Percentiles rank a stretch among this genome's conserved stretches.
Conservation (phyloP, 2,888 invertebrate genomes). For the Phasia obesa region DNA sequence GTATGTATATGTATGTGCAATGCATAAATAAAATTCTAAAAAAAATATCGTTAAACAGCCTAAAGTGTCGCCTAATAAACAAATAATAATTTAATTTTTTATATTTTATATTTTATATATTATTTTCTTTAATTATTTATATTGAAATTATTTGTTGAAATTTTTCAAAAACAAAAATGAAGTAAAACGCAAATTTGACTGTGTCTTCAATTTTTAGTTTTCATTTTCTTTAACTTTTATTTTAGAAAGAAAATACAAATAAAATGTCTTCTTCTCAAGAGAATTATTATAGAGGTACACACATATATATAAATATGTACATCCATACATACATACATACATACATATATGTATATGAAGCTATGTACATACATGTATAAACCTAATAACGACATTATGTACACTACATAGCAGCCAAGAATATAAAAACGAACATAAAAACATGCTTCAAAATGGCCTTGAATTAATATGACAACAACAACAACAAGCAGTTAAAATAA, state of each 20-base stretch:
- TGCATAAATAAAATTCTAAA: no score
- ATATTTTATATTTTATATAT: neutral
- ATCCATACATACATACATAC: neutral
- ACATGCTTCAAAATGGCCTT: constrained; percentile 53
- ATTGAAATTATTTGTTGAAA: constrained; percentile 34
- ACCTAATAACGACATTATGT: neutral
- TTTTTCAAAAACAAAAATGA: constrained; percentile 32
- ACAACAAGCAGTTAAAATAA: constrained; percentile 36
- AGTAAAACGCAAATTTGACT: constrained; percentile 68
- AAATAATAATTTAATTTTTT: neutral
- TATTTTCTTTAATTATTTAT: constrained; percentile 29
- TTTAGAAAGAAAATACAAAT: constrained; percentile 28
- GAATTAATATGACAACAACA: constrained; percentile 27
- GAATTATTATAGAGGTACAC: constrained; percentile 12
- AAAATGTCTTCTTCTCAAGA: constrained; percentile 51
- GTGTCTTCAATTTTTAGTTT: constrained; percentile 62
- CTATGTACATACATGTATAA: no score
- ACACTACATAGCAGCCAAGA: no score
- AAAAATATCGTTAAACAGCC: no score
- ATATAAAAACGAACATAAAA: constrained; percentile 33
- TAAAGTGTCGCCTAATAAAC: no score
- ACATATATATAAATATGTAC: neutral
- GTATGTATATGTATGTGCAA: no score
- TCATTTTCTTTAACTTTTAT: constrained; percentile 51
- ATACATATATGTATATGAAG: neutral